These are phyloP conservation scores for Parnassius mnemosyne DNA, from an alignment of 2,888 invertebrate species.

Conservation along the genomic window DNA sequence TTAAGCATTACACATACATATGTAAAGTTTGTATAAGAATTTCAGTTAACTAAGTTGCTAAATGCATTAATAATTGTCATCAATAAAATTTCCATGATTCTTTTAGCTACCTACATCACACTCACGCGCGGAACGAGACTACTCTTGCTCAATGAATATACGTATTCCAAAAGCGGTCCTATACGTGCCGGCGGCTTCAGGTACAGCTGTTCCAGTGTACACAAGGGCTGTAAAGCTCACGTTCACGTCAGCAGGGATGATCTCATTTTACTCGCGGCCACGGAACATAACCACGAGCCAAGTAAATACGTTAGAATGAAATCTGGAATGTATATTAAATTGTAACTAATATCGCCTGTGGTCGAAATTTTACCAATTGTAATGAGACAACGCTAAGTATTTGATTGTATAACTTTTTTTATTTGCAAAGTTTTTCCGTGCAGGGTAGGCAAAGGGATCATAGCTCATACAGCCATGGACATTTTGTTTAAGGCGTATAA, in stretches of 20 bases:
- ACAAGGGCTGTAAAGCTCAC: slow-evolving; percentile 36
- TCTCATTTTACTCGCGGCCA: slow-evolving; percentile 24
- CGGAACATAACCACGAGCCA: slow-evolving; percentile 33
- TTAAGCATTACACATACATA: too few relatives aligned
- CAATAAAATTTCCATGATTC: neutral
- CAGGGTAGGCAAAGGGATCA: too few relatives aligned
- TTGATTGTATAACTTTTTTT: too few relatives aligned
- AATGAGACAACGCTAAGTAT: too few relatives aligned
- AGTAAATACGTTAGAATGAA: slow-evolving; percentile 2
- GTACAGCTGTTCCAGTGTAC: slow-evolving; percentile 42
- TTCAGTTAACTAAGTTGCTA: too few relatives aligned
- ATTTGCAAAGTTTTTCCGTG: too few relatives aligned
- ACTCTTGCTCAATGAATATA: slow-evolving; percentile 39
- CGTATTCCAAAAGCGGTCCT: slow-evolving; percentile 40
- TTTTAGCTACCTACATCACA: slow-evolving; percentile 30
- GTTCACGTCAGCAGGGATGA: slow-evolving; percentile 32
- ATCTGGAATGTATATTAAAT: slow-evolving; percentile 8
- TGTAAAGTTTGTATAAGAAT: too few relatives aligned
- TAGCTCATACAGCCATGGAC: too few relatives aligned
- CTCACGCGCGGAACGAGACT: slow-evolving; percentile 36
- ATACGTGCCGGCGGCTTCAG: slow-evolving; percentile 39
- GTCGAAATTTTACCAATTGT: too few relatives aligned
- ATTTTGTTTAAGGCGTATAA: too few relatives aligned
- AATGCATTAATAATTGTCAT: too few relatives aligned
- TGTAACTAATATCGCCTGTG: neutral